A percentile compares a stretch with the other conserved stretches of the same genome.
Conservation (phyloP, 1,140 invertebrate genomes). For the Drosophila lacertosa region DNA sequence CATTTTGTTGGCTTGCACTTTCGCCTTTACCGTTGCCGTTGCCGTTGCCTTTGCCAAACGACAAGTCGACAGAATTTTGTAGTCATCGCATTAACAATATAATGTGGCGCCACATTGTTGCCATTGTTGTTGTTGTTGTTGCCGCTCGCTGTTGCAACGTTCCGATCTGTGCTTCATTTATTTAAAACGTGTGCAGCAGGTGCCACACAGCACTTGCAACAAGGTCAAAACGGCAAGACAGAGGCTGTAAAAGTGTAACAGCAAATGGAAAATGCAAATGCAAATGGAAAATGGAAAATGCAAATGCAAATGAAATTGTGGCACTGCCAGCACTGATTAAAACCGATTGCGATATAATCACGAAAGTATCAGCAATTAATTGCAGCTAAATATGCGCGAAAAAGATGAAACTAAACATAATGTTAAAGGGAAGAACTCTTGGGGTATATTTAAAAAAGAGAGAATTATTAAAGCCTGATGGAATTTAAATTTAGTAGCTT, state of each 20-base stretch:
- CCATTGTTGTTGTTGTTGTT: slow-evolving; percentile 24
- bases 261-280: slow-evolving; percentile 52
- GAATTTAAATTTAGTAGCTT: too few species aligned
- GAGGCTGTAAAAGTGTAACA: slow-evolving; percentile 15
- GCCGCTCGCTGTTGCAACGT: not conserved
- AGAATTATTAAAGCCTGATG: too few species aligned
- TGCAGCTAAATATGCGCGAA: slow-evolving; percentile 11
- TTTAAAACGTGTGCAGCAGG: slow-evolving; percentile 42
- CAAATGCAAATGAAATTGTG: slow-evolving; percentile 44
- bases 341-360: slow-evolving; percentile 40
- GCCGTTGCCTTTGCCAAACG: slow-evolving; percentile 47
- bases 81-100: slow-evolving; percentile 70
- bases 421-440: too few species aligned
- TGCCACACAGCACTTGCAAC: slow-evolving; percentile 42
- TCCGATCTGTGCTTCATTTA: slow-evolving; percentile 50
- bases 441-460: too few species aligned
- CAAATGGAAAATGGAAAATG: slow-evolving; percentile 40
- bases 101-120: slow-evolving; percentile 62
- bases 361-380: slow-evolving; percentile 6
- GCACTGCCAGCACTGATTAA: slow-evolving; percentile 53
- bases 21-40: slow-evolving; percentile 3
- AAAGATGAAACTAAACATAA: too few species aligned
- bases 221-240: slow-evolving; percentile 52
- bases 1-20: slow-evolving; percentile 50
- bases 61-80: slow-evolving; percentile 68